Evolutionary conservation across 2,113 vertebrate species (phyloP).

Genomic region (Heloderma charlesbogerti): DNA sequence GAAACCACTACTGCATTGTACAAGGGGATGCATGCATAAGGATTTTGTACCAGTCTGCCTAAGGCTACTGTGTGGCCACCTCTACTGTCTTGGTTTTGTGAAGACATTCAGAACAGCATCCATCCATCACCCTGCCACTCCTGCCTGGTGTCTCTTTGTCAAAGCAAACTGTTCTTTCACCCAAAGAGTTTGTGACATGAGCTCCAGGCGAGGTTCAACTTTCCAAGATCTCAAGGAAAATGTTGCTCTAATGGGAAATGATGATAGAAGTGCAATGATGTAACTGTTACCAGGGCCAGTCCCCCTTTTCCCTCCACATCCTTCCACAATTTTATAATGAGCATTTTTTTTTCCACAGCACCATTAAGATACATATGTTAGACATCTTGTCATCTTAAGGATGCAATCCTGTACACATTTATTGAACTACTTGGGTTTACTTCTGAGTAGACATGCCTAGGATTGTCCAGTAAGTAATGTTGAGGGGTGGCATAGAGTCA

Average conservation of each 20-base stretch:
- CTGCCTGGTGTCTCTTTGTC: neutral
- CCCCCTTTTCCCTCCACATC: too few species aligned
- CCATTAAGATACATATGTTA: too few species aligned
- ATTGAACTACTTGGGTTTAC: too few species aligned
- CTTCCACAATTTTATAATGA: too few species aligned
- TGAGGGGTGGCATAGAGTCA: too few species aligned
- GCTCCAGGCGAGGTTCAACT: neutral
- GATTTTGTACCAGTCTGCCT: fast-evolving
- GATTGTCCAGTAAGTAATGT: too few species aligned
- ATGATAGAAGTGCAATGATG: neutral
- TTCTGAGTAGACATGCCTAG: too few species aligned
- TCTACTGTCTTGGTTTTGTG: neutral
- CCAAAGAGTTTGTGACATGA: neutral
- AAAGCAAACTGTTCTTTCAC: neutral
- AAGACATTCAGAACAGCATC: neutral
- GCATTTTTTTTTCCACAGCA: too few species aligned
- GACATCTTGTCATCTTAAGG: too few species aligned
- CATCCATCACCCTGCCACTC: neutral
- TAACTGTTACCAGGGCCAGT: too few species aligned
- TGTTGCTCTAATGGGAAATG: neutral
- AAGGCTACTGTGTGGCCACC: neutral
- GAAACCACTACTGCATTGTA: neutral
- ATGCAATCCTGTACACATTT: too few species aligned
- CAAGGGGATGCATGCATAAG: neutral
- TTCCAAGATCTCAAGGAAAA: neutral